phyloP scores from a whole-genome alignment of 2,113 vertebrate species.

The Micronisus gabar region DNA sequence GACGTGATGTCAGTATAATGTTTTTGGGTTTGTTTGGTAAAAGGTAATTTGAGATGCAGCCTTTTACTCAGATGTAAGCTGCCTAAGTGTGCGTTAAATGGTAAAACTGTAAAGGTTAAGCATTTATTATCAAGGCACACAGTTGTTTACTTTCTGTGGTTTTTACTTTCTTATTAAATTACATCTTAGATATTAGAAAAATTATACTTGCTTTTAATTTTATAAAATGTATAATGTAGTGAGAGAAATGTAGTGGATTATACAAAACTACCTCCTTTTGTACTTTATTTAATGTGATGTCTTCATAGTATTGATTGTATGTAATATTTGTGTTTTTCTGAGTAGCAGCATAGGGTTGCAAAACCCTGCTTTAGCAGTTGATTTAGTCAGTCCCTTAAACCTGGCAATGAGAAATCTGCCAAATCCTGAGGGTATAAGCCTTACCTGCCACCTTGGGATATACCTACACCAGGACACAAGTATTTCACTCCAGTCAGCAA shows the following conservation, averaged over 20 bases:
- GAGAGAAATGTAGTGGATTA: background rate
- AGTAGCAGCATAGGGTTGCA: slow-evolving; percentile 32
- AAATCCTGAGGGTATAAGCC: slow-evolving; percentile 54
- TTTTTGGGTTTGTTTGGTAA: background rate
- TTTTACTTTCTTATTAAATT: background rate
- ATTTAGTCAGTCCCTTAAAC: slow-evolving; percentile 46
- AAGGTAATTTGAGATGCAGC: background rate
- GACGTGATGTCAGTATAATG: background rate
- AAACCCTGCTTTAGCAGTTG: slow-evolving; percentile 35
- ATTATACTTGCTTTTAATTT: background rate
- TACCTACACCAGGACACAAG: slow-evolving; percentile 18
- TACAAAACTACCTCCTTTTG: background rate
- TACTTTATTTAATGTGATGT: background rate
- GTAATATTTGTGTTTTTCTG: slow-evolving; percentile 10
- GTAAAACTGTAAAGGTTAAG: background rate
- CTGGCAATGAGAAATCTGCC: slow-evolving; percentile 32
- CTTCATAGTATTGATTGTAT: background rate
- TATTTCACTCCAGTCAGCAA: slow-evolving; percentile 23
- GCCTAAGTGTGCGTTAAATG: background rate
- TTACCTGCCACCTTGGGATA: slow-evolving; percentile 54
- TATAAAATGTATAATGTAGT: background rate
- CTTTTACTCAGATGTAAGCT: background rate
- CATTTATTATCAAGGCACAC: background rate
- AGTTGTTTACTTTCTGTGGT: background rate
- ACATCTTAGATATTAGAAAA: background rate